Evolutionary conservation across 1,140 invertebrate genomes (phyloP).

Genomic region (Meloidogyne hapla): DNA sequence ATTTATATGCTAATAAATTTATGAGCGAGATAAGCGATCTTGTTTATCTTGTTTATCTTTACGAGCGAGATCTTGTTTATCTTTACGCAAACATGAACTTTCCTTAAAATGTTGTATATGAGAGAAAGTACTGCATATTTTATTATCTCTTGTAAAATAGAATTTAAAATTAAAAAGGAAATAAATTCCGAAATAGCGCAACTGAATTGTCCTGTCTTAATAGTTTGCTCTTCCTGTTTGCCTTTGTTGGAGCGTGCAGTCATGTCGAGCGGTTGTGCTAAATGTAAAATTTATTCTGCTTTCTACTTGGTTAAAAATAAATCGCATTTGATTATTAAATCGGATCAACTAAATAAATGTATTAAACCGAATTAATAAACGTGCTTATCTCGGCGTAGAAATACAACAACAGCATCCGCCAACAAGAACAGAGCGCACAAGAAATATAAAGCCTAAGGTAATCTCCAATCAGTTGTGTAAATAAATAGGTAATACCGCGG

Average conservation of each 20-base stretch:
- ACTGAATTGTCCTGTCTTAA: neutral
- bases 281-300: neutral
- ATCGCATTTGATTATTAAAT: neutral
- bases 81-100: too few relatives aligned
- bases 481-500: slow-evolving; percentile 46
- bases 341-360: slow-evolving; percentile 1
- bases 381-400: slow-evolving; percentile 57
- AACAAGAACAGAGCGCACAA: slow-evolving; percentile 55
- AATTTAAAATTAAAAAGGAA: neutral
- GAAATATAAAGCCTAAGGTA: slow-evolving; percentile 59
- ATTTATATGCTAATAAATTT: too few relatives aligned
- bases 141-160: neutral
- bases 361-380: neutral
- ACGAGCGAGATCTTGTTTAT: too few relatives aligned
- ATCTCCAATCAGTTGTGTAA: neutral
- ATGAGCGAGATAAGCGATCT: too few relatives aligned
- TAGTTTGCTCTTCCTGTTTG: neutral
- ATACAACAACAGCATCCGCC: slow-evolving; percentile 54
- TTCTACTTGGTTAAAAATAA: too few relatives aligned
- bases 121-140: neutral
- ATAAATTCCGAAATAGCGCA: neutral
- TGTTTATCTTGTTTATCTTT: too few relatives aligned
- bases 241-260: neutral
- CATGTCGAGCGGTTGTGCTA: neutral
- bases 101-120: too few relatives aligned